Evolutionary conservation across 2,113 vertebrate species (phyloP), one percentile per base, ranked within the genome.

Genomic region (Micronycteris hirsuta): DNA sequence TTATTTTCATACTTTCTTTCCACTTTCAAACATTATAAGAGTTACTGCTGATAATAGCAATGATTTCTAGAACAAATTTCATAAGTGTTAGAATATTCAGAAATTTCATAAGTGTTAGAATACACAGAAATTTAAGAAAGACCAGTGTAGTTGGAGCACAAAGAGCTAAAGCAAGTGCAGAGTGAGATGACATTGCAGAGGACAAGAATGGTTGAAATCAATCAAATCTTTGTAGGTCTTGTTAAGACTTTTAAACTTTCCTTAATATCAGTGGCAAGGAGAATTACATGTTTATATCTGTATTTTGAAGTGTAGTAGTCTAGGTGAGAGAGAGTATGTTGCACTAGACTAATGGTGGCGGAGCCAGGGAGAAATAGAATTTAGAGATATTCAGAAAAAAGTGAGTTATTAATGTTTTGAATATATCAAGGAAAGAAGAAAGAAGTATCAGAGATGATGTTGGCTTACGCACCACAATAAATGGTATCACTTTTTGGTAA

Each of bases 231-330:
- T 89, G 24, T 52, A 73, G 15, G 2, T 91, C 45, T 43, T 58
- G 0, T 63, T 84, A 95, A 93, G n/a, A 74, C 7, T 70, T 88
- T 76, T 95, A 65, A 61, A 89, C 70, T 86, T 96, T 15, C 38
- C 33, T 61, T 52, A 91, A 81, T 7, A 73, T 82, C 28, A 81
- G 38, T 9, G 8, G 36, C 65, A 93, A 85, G 31, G 36, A 96
- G 10, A 91, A 92, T 47, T 58, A 49, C 19, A 54, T 38, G 49
- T 47, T 91, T 26, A 52, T 41, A 74, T 31, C 1, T 73, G 45
- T 49, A 88, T 92, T 91, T 95, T 95, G 38, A 89, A 93, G 77
- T 89, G 41, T 68, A 91, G 8, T 73, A 52, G 47, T 84, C 15
- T 49, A 38, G 4, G 54, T 83, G 49, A 80, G 38, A 78, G 24